Evolutionary conservation across 1,140 invertebrate species (phyloP), one percentile per base, ranked within the genome.

Genomic region (Solen grandis): DNA sequence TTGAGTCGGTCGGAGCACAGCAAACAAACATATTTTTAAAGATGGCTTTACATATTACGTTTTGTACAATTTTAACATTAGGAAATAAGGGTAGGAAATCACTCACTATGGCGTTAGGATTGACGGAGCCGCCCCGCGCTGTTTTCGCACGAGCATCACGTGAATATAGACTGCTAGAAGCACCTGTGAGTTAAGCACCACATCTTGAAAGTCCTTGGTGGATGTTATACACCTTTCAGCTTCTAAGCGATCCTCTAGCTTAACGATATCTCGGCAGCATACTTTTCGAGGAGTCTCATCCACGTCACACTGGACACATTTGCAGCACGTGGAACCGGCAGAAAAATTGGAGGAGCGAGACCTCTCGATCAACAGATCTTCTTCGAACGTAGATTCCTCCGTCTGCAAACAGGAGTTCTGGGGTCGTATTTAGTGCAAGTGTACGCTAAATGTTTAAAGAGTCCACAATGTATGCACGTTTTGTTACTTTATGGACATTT

Each of bases 361-460:
- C 22, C 83, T 41, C 62, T 84, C 83, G 36, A 86, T 86, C 74
- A 86, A 54, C 63, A 83, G 74, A 54, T 78, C 80, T 13, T 82
- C 82, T 46, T 86, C 85, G 41, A 82, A 63, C 41, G 72, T 83
- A 62, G 78, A 77, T 19, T 86, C 85, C 41, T 86, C 84, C 46
- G 82, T 84, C 85, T 86, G 85, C 81, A 82, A 81, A 84, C 81
- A 83, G 77, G 60, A 69, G 31, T 57, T 66, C 82, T 81, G 59
- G 74, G 73, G 59, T 86, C 82, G 85, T 86, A 86, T 84, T 86
- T 86, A 86, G 85, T 86, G 76, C 81, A 86, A 41, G 68, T 72
- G 77, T 63, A 33, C 55, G 59, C 54, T 55, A 57, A 54, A 70
- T 19, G 55, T 70, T 36, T 31, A 54, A 70, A 70, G n/a, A n/a